A percentile compares a stretch with the other conserved stretches of the same genome.
These are phyloP conservation scores for Alethe diademata DNA, from an alignment of 2,113 vertebrate species.

Conservation along the genomic window DNA sequence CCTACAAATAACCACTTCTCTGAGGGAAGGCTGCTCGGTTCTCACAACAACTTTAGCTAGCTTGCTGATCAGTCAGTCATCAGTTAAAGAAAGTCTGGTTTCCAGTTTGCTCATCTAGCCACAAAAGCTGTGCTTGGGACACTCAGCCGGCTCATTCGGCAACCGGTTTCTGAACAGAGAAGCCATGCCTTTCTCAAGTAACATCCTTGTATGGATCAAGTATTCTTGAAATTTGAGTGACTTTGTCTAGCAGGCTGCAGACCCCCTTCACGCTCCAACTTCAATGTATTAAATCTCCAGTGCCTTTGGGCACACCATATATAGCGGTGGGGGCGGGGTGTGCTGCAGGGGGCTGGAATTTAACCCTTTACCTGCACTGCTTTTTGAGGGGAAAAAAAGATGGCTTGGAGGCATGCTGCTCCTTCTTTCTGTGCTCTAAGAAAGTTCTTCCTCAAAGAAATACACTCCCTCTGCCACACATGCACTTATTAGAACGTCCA, in stretches of 20 bases:
- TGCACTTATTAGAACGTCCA: neutral
- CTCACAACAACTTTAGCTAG: neutral
- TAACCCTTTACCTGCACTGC: conserved; percentile 18
- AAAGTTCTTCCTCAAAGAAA: neutral
- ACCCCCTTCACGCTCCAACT: conserved; percentile 61
- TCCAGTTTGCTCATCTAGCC: neutral
- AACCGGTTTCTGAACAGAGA: neutral
- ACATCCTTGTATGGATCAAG: conserved; percentile 54
- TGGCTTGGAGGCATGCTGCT: neutral
- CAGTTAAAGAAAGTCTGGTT: neutral
- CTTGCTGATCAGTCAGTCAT: neutral
- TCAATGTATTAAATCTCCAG: conserved; percentile 62
- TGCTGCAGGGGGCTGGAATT: neutral
- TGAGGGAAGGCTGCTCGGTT: neutral
- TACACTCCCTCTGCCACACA: accelerated
- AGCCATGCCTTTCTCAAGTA: conserved; percentile 56
- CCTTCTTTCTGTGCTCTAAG: neutral
- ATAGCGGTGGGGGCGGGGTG: conserved; percentile 37
- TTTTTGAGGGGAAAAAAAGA: neutral
- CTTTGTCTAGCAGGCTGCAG: conserved; percentile 63
- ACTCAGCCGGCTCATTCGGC: neutral
- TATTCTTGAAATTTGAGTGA: conserved; percentile 67
- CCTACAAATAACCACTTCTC: neutral
- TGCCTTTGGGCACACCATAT: conserved; percentile 55
- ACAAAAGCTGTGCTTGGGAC: neutral